A percentile compares a stretch with the other conserved stretches of the same genome.
Evolutionary conservation across 2,113 vertebrate species (phyloP).

Genomic region (Cebidichthys violaceus): DNA sequence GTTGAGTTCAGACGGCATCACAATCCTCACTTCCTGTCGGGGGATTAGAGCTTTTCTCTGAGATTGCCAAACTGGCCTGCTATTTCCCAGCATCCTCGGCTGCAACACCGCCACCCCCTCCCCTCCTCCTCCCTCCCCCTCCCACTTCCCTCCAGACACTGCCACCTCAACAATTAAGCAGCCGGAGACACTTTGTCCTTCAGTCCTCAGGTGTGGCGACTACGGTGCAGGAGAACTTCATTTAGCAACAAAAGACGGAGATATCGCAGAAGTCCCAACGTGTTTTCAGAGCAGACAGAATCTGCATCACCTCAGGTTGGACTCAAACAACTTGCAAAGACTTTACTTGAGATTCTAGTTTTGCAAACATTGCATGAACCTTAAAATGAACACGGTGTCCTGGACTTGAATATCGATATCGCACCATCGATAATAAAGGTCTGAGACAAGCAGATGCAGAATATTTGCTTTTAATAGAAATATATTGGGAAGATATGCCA

Average conservation of each 20-base stretch:
- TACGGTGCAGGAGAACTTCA: not conserved
- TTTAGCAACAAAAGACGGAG: not conserved
- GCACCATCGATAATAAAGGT: not conserved
- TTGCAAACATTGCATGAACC: not conserved
- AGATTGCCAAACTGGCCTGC: constrained; percentile 54
- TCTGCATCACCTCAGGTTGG: not conserved
- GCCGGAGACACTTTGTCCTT: constrained; percentile 25
- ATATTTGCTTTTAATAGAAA: not conserved
- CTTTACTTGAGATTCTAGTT: too few relatives aligned
- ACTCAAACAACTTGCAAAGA: not conserved
- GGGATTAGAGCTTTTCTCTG: constrained; percentile 48
- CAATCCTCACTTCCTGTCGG: constrained; percentile 50
- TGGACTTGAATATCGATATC: not conserved
- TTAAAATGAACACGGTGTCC: not conserved
- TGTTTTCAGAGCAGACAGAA: not conserved
- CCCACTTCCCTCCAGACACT: constrained; percentile 34
- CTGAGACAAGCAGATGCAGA: not conserved
- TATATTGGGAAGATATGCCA: not conserved
- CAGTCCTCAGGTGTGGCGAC: constrained; percentile 24
- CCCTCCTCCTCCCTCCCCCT: constrained; percentile 14
- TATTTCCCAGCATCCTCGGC: constrained; percentile 58
- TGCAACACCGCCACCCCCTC: not conserved
- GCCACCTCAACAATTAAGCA: constrained; percentile 69
- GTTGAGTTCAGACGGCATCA: constrained; percentile 30
- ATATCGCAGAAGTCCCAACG: not conserved